Evolutionary conservation across 2,888 invertebrate genomes (phyloP).

Genomic region (Agonopterix alstromeriana): DNA sequence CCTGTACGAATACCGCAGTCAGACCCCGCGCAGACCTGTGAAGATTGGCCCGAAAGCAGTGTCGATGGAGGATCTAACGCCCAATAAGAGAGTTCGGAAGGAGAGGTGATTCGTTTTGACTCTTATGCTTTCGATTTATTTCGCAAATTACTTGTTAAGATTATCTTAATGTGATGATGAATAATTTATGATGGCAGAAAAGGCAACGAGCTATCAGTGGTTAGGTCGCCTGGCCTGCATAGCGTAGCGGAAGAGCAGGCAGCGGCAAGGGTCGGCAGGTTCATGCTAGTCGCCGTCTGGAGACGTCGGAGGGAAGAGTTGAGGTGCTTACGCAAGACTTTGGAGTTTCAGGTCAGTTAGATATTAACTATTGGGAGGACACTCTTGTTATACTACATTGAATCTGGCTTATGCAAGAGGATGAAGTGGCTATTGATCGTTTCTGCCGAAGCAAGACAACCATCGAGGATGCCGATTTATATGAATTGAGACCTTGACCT

Average conservation of each 20-base stretch:
- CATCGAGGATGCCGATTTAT: too few species aligned
- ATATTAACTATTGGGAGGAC: not conserved
- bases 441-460: too few species aligned
- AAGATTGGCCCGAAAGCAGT: slow-evolving; percentile 49
- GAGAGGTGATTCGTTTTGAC: slow-evolving; percentile 25
- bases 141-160: not conserved
- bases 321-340: slow-evolving; percentile 54
- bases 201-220: slow-evolving; percentile 3
- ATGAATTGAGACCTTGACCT: too few species aligned
- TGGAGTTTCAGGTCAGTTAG: slow-evolving; percentile 50
- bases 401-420: too few species aligned
- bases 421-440: too few species aligned
- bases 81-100: slow-evolving; percentile 40
- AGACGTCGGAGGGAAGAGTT: slow-evolving; percentile 68
- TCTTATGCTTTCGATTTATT: not conserved
- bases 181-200: not conserved
- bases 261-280: slow-evolving; percentile 56
- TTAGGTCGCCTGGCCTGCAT: slow-evolving; percentile 27
- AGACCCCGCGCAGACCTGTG: slow-evolving; percentile 22
- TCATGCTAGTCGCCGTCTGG: slow-evolving; percentile 72
- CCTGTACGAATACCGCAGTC: slow-evolving; percentile 37
- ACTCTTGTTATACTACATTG: not conserved
- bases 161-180: not conserved
- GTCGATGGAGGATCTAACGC: slow-evolving; percentile 67
- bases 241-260: slow-evolving; percentile 44